phyloP scores from a whole-genome alignment of 2,797 vertebrate genomes.

The Geotrypetes seraphini region DNA sequence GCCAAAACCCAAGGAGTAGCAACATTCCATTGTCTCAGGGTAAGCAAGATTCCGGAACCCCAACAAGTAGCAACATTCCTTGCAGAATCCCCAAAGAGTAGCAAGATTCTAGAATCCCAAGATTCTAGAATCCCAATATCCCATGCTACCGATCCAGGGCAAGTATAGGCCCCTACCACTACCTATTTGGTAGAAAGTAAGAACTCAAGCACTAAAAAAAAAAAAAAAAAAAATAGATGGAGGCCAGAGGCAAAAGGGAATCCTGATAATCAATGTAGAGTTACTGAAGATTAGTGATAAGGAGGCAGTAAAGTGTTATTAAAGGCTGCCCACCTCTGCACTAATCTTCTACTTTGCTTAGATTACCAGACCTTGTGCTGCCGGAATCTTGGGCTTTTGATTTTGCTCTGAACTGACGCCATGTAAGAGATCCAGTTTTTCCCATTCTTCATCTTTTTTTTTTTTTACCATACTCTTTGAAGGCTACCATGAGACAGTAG shows the following conservation, averaged over 20 bases:
- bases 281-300: background rate
- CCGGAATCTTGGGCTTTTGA: background rate
- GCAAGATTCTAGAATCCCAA: no score
- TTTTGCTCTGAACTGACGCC: slow-evolving; percentile 23
- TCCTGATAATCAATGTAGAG: background rate
- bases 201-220: no score
- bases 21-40: no score
- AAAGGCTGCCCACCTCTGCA: background rate
- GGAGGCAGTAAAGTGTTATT: background rate
- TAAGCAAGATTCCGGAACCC: no score
- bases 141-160: no score
- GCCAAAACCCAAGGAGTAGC: no score
- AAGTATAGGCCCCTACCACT: no score
- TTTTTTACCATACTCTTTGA: slow-evolving; percentile 26
- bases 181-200: no score
- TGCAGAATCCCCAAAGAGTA: no score
- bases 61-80: no score
- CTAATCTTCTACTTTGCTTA: background rate
- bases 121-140: no score
- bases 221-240: background rate
- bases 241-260: background rate
- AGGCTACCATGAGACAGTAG: slow-evolving; percentile 10
- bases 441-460: slow-evolving; percentile 8
- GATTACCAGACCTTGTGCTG: background rate
- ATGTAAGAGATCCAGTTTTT: slow-evolving; percentile 13